Evolutionary conservation across 2,888 invertebrate species (phyloP).

Genomic region (Chloroclysta siterata): DNA sequence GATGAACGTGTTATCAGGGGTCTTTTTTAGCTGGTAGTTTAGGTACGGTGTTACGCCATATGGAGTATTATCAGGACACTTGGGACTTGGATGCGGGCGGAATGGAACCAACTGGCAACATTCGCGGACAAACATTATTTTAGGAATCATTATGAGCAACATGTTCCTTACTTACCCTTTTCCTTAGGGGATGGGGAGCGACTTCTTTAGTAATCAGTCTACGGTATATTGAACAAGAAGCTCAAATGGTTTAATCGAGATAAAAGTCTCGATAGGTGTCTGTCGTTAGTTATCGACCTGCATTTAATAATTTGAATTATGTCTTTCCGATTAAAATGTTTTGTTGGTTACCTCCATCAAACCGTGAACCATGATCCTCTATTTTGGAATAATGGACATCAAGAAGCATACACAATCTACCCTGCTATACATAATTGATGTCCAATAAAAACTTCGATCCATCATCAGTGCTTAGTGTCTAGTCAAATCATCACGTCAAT

Average conservation of each 20-base stretch:
- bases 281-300: no score
- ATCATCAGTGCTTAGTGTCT: conserved; percentile 57
- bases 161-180: conserved; percentile 38
- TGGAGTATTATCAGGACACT: conserved; percentile 82
- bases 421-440: conserved; percentile 41
- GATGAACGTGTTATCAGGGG: conserved; percentile 41
- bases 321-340: no score
- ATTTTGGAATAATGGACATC: no score
- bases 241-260: not conserved
- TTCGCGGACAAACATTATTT: conserved; percentile 65
- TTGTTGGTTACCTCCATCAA: no score
- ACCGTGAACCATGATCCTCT: no score
- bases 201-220: conserved; percentile 13
- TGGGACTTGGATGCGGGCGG: conserved; percentile 70
- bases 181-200: conserved; percentile 27
- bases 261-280: not conserved
- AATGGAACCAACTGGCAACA: conserved; percentile 79
- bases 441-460: conserved; percentile 56
- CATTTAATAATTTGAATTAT: no score
- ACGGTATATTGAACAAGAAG: not conserved
- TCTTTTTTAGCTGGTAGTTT: conserved; percentile 64
- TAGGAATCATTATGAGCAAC: conserved; percentile 43
- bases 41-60: conserved; percentile 76
- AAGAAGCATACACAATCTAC: conserved; percentile 23
- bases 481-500: conserved; percentile 61